These are phyloP conservation scores for Tinamus guttatus DNA, from an alignment of 2,113 vertebrate genomes.

Conservation along the genomic window DNA sequence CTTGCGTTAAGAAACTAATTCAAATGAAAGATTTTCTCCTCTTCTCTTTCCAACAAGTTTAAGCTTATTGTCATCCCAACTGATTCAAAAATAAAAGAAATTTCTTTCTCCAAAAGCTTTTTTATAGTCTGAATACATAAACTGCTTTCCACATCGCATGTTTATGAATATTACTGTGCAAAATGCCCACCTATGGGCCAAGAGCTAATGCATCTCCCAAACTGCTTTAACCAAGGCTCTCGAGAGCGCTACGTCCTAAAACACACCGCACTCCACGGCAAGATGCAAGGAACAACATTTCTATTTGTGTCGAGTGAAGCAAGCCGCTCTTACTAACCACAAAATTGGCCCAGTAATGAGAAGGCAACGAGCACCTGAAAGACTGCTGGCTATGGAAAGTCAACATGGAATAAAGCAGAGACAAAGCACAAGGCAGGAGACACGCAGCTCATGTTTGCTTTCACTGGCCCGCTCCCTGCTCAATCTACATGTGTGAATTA, in stretches of 20 bases:
- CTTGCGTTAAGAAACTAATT: not conserved
- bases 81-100: not conserved
- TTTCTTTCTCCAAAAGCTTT: not conserved
- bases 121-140: not conserved
- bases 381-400: not conserved
- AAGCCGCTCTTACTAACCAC: slow-evolving; percentile 22
- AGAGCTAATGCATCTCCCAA: not conserved
- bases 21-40: not conserved
- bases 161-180: not conserved
- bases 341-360: slow-evolving; percentile 1
- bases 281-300: not conserved
- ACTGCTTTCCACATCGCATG: not conserved
- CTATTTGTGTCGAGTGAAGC: not conserved
- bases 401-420: slow-evolving; percentile 50
- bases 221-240: not conserved
- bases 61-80: not conserved
- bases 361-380: slow-evolving; percentile 20
- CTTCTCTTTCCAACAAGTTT: not conserved
- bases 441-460: fast-evolving
- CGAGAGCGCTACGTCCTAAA: fast-evolving
- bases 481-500: slow-evolving; percentile 31
- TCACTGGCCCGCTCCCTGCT: not conserved
- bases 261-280: not conserved
- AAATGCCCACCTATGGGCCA: not conserved
- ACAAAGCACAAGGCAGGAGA: not conserved